Evolutionary conservation across 2,113 vertebrate genomes (phyloP).

Genomic region (Myodes glareolus): DNA sequence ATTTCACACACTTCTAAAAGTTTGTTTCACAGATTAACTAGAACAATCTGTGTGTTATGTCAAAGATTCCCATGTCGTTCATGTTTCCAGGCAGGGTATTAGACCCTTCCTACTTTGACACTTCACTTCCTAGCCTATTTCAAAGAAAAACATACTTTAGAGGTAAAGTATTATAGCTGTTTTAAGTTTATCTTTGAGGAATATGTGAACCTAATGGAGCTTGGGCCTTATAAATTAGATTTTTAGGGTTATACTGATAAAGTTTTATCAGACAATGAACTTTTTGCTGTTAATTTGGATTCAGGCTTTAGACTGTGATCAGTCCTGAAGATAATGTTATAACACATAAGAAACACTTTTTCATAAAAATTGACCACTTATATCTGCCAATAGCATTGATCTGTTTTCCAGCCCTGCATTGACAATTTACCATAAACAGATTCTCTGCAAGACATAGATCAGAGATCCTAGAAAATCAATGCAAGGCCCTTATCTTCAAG

Average conservation of each 20-base stretch:
- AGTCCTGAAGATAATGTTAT: not conserved
- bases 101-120: not conserved
- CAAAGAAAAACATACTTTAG: conserved; percentile 80
- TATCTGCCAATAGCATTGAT: not conserved
- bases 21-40: conserved; percentile 76
- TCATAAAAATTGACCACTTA: not conserved
- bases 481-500: not conserved
- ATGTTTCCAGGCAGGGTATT: not conserved
- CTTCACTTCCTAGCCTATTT: conserved; percentile 41
- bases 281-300: conserved; percentile 14
- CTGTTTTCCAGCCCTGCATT: not conserved
- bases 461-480: not conserved
- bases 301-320: not conserved
- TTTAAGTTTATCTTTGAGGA: conserved; percentile 74
- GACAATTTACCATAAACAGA: not conserved
- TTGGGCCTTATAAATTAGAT: conserved; percentile 3
- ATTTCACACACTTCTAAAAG: conserved; percentile 1
- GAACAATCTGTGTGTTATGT: conserved; percentile 76
- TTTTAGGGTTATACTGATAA: not conserved
- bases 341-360: not conserved
- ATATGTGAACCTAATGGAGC: not conserved
- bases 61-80: conserved; percentile 76
- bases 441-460: not conserved
- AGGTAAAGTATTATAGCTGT: conserved; percentile 71
- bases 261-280: not conserved